These are phyloP conservation scores for Pangasius krempfi DNA, from an alignment of 2,797 vertebrate genomes.

Conservation along the genomic window DNA sequence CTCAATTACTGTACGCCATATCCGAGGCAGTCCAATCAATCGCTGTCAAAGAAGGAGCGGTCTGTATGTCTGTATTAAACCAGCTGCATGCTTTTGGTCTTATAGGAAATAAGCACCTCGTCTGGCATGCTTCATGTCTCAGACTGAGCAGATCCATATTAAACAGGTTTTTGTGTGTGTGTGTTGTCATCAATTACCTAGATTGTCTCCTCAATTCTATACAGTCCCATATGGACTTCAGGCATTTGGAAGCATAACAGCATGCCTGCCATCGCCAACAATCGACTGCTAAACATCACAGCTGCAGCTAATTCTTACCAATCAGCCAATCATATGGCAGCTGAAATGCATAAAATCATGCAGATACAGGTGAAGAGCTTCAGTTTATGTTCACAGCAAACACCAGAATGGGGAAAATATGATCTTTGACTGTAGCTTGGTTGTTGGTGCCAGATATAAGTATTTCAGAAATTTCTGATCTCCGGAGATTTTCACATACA, in stretches of 20 bases:
- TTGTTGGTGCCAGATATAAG: neutral
- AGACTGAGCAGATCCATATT: conserved; percentile 43
- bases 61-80: neutral
- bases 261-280: conserved; percentile 15
- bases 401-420: neutral
- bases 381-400: conserved; percentile 50
- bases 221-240: conserved; percentile 5
- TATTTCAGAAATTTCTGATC: neutral
- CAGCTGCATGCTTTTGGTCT: neutral
- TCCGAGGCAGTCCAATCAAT: conserved; percentile 13
- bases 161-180: conserved; percentile 64
- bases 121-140: neutral
- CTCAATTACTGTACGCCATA: conserved; percentile 15
- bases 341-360: neutral
- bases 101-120: neutral
- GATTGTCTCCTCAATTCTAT: conserved; percentile 27
- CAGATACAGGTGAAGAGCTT: neutral
- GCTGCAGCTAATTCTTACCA: neutral
- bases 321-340: neutral
- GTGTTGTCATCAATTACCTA: conserved; percentile 65
- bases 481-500: neutral
- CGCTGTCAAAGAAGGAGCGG: conserved; percentile 3
- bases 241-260: conserved; percentile 14
- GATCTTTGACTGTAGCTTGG: neutral
- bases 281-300: neutral